Conservation (phyloP, 2,888 invertebrate genomes). For the Thelaira solivaga region DNA sequence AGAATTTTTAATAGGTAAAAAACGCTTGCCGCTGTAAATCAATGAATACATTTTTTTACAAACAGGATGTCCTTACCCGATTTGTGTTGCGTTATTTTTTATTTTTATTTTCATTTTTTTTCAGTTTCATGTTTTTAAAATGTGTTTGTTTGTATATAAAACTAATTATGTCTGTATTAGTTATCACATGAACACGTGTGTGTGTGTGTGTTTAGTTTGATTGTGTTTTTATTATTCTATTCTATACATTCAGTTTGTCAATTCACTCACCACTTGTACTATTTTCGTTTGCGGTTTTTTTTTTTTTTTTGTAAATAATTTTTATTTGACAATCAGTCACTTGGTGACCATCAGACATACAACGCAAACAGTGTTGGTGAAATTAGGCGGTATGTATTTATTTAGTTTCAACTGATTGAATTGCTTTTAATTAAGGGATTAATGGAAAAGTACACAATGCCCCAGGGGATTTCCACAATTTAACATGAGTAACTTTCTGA, state of each 20-base stretch:
- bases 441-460: too few relatives aligned
- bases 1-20: too few relatives aligned
- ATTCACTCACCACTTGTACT: constrained; percentile 30
- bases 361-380: background rate
- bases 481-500: too few relatives aligned
- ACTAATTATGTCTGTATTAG: constrained; percentile 29
- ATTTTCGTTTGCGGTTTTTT: background rate
- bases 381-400: background rate
- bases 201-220: constrained; percentile 15
- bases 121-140: background rate
- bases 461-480: too few relatives aligned
- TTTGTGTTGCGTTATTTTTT: constrained; percentile 27
- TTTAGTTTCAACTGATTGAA: too few relatives aligned
- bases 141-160: background rate
- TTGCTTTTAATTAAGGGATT: too few relatives aligned
- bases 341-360: constrained; percentile 19
- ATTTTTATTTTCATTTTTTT: constrained; percentile 24
- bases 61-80: constrained; percentile 1
- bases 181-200: background rate
- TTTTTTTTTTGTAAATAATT: constrained; percentile 16
- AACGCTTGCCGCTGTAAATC: too few relatives aligned
- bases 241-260: constrained; percentile 2
- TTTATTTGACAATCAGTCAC: constrained; percentile 53
- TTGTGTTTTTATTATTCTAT: constrained; percentile 29
- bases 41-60: constrained; percentile 12